These are phyloP conservation scores for Lepidochrysops patricia DNA, from an alignment of 2,888 invertebrate genomes.

Conservation along the genomic window DNA sequence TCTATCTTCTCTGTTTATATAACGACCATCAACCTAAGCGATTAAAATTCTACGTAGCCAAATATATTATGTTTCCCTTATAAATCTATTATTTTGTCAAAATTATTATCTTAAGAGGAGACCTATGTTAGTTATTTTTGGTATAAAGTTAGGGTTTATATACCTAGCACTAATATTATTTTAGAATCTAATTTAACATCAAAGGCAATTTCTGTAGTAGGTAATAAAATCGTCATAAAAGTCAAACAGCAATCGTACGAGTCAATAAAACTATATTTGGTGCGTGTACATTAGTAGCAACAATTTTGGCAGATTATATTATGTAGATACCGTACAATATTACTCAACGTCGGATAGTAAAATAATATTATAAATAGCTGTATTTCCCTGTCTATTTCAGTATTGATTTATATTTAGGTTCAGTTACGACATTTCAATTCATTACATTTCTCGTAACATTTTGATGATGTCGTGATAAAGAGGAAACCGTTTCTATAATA, in stretches of 20 bases:
- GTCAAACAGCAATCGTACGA: neutral
- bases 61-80: too few relatives aligned
- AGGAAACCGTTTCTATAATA: too few relatives aligned
- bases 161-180: neutral
- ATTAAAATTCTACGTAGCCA: too few relatives aligned
- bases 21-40: too few relatives aligned
- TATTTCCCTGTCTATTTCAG: slow-evolving; percentile 3
- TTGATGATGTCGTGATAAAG: neutral
- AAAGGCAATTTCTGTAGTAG: neutral
- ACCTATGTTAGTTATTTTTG: too few relatives aligned
- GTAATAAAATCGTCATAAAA: slow-evolving; percentile 1
- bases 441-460: neutral
- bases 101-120: too few relatives aligned
- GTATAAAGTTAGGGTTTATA: too few relatives aligned
- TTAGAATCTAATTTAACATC: neutral
- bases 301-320: neutral
- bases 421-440: neutral
- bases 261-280: neutral
- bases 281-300: neutral
- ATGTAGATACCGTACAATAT: neutral
- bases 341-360: neutral
- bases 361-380: neutral
- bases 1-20: too few relatives aligned
- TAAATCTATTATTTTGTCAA: too few relatives aligned
- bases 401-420: neutral